phyloP scores from a whole-genome alignment of 2,113 vertebrate species.

The Proteles cristata region DNA sequence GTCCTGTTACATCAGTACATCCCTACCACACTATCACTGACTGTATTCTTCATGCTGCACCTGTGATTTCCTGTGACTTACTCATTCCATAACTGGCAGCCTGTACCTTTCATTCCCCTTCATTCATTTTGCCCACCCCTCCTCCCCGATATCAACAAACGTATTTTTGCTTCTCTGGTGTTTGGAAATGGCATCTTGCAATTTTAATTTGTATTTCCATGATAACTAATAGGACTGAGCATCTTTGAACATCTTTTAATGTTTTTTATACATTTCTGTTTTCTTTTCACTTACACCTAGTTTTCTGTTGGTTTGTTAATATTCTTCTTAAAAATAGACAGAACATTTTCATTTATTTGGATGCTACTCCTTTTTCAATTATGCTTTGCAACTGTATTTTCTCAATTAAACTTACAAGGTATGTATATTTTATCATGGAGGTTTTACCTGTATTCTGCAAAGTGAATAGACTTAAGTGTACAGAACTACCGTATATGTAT shows the following conservation, averaged over 20 bases:
- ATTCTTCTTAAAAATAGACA: background rate
- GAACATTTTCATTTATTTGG: background rate
- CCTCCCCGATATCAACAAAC: background rate
- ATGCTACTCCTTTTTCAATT: background rate
- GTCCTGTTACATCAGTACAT: background rate
- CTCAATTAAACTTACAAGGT: background rate
- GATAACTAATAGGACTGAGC: background rate
- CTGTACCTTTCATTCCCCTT: background rate
- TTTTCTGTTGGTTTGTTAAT: slow-evolving; percentile 11
- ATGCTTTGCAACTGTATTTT: background rate
- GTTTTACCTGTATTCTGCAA: background rate
- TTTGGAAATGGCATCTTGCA: background rate
- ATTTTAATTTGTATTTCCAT: background rate
- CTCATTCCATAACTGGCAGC: background rate
- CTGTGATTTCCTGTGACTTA: background rate
- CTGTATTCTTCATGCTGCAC: background rate
- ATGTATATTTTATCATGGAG: background rate
- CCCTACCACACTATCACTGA: background rate
- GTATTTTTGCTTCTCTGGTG: background rate
- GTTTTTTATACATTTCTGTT: background rate
- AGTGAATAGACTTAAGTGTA: background rate
- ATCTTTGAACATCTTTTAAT: background rate
- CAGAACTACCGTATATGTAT: background rate
- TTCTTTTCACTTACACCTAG: background rate
- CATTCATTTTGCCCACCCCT: fast-evolving